These are phyloP conservation scores for Alcedo quadribrachys DNA, from an alignment of 2,797 vertebrate genomes.

Conservation along the genomic window DNA sequence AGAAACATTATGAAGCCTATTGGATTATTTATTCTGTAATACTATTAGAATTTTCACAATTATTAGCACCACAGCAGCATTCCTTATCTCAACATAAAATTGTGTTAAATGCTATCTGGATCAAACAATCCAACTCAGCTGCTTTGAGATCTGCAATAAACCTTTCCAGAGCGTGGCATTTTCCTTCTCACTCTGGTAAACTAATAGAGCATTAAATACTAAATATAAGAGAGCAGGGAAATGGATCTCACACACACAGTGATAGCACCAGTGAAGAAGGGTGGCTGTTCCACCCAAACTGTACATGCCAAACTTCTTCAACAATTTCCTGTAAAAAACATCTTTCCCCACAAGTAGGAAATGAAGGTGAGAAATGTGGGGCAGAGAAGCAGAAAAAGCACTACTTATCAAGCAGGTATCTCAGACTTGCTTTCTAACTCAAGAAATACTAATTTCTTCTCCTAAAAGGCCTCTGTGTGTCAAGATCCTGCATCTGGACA, in stretches of 20 bases:
- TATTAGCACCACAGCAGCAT: background rate
- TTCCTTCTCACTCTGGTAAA: background rate
- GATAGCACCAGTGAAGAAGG: background rate
- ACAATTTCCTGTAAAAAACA: background rate
- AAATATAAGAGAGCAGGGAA: background rate
- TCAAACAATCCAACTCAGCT: background rate
- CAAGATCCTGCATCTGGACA: background rate
- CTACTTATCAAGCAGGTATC: background rate
- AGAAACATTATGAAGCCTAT: background rate
- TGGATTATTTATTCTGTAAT: background rate
- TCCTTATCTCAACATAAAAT: background rate
- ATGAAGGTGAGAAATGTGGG: background rate
- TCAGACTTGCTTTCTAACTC: background rate
- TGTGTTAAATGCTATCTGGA: background rate
- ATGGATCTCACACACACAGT: background rate
- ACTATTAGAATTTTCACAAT: background rate
- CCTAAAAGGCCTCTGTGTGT: background rate
- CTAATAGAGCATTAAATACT: background rate
- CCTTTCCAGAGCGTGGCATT: background rate
- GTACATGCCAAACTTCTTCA: background rate
- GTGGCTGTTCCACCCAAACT: background rate
- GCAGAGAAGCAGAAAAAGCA: background rate
- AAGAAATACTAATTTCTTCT: background rate
- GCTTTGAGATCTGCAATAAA: conserved; percentile 9
- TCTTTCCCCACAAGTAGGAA: background rate